Evolutionary conservation across 64 coral and sea anemone genomes (phyloP).

Genomic region (Dendronephthya gigantea): DNA sequence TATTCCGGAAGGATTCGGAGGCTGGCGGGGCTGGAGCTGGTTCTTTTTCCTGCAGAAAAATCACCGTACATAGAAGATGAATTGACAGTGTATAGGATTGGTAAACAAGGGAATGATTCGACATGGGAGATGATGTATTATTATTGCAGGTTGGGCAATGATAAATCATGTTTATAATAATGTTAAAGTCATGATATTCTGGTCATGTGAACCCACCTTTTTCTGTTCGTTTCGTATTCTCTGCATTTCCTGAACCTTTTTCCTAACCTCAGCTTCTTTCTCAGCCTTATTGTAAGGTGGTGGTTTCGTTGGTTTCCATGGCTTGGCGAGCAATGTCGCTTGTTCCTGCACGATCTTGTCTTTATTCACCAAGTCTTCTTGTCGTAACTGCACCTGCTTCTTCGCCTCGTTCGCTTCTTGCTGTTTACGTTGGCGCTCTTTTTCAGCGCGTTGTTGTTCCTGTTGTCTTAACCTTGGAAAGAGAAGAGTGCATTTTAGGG

Average conservation of each 20-base stretch:
- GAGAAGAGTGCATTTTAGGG: not conserved
- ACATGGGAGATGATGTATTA: no score
- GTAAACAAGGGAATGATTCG: no score
- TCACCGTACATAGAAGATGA: not conserved
- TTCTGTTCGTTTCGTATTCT: not conserved
- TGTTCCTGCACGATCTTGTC: constrained; percentile 13
- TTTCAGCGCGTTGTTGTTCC: not conserved
- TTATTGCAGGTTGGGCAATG: no score
- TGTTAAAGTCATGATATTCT: not conserved
- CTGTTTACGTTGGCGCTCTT: not conserved
- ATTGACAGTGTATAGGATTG: no score
- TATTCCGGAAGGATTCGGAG: constrained; percentile 33
- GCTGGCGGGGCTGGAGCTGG: constrained; percentile 30
- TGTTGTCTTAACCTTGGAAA: not conserved
- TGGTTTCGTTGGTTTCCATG: constrained; percentile 16
- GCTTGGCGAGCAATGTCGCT: not conserved
- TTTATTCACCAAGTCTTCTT: constrained; percentile 13
- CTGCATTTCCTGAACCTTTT: constrained; percentile 7
- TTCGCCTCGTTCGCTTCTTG: constrained; percentile 1
- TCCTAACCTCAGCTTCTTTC: not conserved
- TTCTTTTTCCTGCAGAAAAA: constrained; percentile 34
- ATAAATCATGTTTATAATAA: no score
- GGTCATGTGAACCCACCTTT: constrained; percentile 4
- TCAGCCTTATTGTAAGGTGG: not conserved
- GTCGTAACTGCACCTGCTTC: not conserved